phyloP scores from a whole-genome alignment of 2,113 vertebrate genomes.

The Euleptes europaea region DNA sequence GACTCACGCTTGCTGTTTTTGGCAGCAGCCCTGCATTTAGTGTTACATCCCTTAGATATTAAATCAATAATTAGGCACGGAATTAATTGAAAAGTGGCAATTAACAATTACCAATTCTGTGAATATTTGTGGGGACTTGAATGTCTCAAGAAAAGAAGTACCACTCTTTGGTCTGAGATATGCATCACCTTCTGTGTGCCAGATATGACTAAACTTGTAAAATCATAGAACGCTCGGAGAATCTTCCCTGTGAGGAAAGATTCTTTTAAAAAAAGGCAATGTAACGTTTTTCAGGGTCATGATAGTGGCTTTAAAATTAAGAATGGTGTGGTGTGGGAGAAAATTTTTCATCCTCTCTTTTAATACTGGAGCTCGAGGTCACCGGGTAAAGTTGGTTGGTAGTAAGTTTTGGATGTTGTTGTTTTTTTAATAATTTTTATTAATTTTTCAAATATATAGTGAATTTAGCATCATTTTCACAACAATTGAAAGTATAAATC shows the following conservation, averaged over 20 bases:
- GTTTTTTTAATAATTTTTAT: no score
- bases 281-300: no score
- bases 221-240: neutral
- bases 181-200: no score
- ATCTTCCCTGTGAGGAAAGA: neutral
- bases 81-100: neutral
- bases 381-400: neutral
- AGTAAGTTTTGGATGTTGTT: no score
- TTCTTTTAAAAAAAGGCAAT: neutral
- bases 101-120: neutral
- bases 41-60: neutral
- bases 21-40: neutral
- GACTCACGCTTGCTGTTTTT: neutral
- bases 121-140: neutral
- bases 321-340: neutral
- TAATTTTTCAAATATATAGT: no score
- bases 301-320: no score
- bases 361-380: neutral
- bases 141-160: neutral
- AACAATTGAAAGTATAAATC: no score
- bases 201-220: neutral
- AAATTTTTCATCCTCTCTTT: neutral
- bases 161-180: neutral
- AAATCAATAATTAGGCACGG: neutral
- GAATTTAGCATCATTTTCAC: no score